phyloP scores from a whole-genome alignment of 2,888 invertebrate genomes.

The Sarcophaga caerulescens region DNA sequence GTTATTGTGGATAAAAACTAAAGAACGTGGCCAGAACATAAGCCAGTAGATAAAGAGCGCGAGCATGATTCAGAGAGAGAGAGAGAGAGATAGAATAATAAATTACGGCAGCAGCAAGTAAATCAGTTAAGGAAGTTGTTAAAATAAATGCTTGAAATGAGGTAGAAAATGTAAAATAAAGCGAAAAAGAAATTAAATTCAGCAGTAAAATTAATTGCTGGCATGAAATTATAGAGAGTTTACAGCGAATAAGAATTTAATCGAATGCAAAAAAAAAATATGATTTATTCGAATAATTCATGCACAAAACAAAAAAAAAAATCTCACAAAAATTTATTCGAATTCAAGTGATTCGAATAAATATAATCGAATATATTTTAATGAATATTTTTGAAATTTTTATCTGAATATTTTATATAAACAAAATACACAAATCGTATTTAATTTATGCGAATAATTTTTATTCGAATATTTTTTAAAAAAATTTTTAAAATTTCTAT shows the following conservation, averaged over 20 bases:
- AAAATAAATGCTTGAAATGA: constrained; percentile 5
- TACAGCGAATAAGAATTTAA: neutral
- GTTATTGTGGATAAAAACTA: constrained; percentile 29
- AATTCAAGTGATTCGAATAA: neutral
- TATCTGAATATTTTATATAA: neutral
- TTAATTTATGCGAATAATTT: neutral
- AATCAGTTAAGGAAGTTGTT: constrained; percentile 35
- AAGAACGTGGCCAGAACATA: constrained; percentile 5
- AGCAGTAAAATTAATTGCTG: constrained; percentile 15
- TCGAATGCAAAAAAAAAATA: neutral
- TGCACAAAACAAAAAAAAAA: no score
- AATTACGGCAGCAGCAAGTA: neutral
- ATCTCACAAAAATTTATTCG: constrained; percentile 5
- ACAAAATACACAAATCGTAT: no score
- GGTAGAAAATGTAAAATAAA: neutral
- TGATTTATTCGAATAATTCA: constrained; percentile 2
- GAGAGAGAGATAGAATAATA: neutral
- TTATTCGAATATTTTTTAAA: neutral
- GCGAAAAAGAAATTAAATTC: neutral
- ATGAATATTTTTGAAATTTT: neutral
- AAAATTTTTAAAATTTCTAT: no score
- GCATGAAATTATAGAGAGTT: neutral
- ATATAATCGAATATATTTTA: neutral
- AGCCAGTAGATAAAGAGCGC: neutral
- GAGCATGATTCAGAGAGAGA: neutral